phyloP scores from a whole-genome alignment of 1,140 invertebrate genomes.

The Ceratosolen fusciceps region DNA sequence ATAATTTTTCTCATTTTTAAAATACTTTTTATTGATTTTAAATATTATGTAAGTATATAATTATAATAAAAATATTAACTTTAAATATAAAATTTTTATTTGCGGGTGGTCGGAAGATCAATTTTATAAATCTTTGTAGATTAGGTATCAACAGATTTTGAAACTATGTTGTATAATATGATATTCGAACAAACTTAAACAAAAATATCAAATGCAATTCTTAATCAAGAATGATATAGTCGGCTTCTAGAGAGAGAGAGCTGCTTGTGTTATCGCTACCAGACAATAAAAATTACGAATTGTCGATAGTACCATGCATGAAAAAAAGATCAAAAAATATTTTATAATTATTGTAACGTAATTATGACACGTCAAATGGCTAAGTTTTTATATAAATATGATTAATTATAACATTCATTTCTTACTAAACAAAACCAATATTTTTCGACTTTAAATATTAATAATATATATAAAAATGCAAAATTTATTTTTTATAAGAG shows the following conservation, averaged over 20 bases:
- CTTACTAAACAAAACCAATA: no score
- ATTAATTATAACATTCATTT: slow-evolving; percentile 19
- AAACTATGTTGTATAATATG: not conserved
- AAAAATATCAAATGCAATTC: not conserved
- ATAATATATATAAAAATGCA: no score
- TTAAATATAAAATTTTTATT: no score
- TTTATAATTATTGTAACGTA: not conserved
- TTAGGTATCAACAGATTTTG: not conserved
- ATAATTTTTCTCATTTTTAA: no score
- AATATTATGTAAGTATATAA: no score
- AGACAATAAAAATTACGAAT: slow-evolving; percentile 39
- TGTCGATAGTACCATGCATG: slow-evolving; percentile 27
- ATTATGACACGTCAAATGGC: slow-evolving; percentile 7
- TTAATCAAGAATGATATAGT: slow-evolving; percentile 30
- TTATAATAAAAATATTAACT: no score
- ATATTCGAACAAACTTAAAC: not conserved
- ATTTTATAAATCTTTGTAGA: no score
- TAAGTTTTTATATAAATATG: slow-evolving; percentile 26
- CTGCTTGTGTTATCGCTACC: slow-evolving; percentile 31
- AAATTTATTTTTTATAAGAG: no score
- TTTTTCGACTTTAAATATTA: no score
- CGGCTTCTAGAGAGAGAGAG: not conserved
- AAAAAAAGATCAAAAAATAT: slow-evolving; percentile 18
- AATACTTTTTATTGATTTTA: no score
- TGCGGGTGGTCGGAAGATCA: no score